Evolutionary conservation across 2,113 vertebrate species (phyloP).

Genomic region (Arvicanthis niloticus): DNA sequence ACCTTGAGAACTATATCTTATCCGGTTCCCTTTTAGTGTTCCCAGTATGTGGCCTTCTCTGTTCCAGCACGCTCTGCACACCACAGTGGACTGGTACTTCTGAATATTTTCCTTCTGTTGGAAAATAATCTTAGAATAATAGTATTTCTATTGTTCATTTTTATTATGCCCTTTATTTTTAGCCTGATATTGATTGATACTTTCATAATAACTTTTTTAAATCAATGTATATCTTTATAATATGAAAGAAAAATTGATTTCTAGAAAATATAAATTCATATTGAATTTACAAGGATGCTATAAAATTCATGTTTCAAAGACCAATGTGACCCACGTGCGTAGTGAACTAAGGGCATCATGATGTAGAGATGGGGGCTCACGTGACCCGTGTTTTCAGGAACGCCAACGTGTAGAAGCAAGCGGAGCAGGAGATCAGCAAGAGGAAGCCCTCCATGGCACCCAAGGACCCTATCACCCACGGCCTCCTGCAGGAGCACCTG

Average conservation of each 20-base stretch:
- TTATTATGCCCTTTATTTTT: background rate
- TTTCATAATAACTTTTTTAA: background rate
- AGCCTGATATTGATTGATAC: background rate
- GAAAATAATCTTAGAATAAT: slow-evolving; percentile 5
- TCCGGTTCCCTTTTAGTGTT: background rate
- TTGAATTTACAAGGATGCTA: background rate
- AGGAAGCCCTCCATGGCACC: too few relatives aligned
- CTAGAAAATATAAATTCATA: background rate
- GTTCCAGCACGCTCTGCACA: background rate
- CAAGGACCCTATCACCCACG: too few relatives aligned
- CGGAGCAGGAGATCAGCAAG: too few relatives aligned
- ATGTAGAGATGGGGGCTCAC: too few relatives aligned
- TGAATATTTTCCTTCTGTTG: slow-evolving; percentile 11
- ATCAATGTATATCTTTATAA: background rate
- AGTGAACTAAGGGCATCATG: too few relatives aligned
- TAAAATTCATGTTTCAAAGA: background rate
- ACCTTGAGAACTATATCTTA: background rate
- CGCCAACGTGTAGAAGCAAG: too few relatives aligned
- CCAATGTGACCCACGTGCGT: background rate
- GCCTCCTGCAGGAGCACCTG: too few relatives aligned
- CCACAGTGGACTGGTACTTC: too few relatives aligned
- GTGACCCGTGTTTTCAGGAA: too few relatives aligned
- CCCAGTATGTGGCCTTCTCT: background rate
- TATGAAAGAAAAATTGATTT: slow-evolving; percentile 42
- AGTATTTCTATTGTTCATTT: background rate